A percentile compares a stretch with the other conserved stretches of the same genome.
Evolutionary conservation across 2,113 vertebrate species (phyloP).

Genomic region (Psilopogon haemacephalus): DNA sequence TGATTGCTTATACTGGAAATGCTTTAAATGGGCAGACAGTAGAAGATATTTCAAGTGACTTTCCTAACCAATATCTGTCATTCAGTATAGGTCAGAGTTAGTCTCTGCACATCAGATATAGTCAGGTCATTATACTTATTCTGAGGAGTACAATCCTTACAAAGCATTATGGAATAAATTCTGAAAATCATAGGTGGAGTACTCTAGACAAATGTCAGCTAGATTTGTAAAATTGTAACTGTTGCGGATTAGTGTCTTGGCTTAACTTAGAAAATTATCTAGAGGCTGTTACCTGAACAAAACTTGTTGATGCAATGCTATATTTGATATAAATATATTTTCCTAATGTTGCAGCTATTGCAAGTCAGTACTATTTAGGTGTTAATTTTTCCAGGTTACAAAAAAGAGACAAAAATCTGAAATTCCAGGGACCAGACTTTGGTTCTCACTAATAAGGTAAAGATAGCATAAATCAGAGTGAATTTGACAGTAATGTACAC

Average conservation of each 20-base stretch:
- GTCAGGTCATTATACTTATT: neutral
- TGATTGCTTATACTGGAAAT: conserved; percentile 33
- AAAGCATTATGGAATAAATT: neutral
- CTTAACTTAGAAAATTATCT: neutral
- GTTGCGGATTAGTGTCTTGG: neutral
- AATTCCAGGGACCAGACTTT: neutral
- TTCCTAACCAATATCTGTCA: neutral
- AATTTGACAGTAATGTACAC: neutral
- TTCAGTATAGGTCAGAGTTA: neutral
- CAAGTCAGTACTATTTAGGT: neutral
- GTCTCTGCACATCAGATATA: neutral
- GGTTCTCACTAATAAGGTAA: neutral
- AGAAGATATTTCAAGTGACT: neutral
- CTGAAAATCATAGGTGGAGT: neutral
- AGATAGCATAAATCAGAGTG: neutral
- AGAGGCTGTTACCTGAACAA: neutral
- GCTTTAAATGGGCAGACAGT: neutral
- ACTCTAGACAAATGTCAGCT: neutral
- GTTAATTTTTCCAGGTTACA: neutral
- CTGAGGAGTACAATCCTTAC: neutral
- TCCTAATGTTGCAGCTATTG: neutral
- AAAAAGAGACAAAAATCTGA: neutral
- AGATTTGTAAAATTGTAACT: neutral
- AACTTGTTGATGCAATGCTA: neutral
- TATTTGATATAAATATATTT: neutral